These are phyloP conservation scores for Phengaris alcon DNA, from an alignment of 2,888 invertebrate genomes.

Conservation along the genomic window DNA sequence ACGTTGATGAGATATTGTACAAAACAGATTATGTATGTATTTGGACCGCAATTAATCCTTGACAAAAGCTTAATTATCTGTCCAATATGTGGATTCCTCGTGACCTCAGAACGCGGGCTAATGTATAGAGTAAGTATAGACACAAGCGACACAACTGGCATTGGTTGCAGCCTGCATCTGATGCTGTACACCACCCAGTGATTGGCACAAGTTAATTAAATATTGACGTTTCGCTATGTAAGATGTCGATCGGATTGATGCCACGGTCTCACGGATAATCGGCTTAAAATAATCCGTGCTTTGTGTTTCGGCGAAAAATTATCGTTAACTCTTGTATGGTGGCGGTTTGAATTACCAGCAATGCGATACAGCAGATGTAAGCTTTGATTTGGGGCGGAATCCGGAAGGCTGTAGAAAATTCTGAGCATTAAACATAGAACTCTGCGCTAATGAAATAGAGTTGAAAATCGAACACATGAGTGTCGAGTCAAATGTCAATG, in stretches of 20 bases:
- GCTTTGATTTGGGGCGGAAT: too few species aligned
- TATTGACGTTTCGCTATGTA: not conserved
- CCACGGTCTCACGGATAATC: not conserved
- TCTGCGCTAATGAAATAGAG: too few species aligned
- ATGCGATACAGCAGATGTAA: too few species aligned
- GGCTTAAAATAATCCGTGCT: too few species aligned
- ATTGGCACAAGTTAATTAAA: not conserved
- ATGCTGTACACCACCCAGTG: not conserved
- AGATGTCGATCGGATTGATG: not conserved
- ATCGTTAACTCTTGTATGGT: too few species aligned
- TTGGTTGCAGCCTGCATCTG: not conserved
- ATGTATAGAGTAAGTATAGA: too few species aligned
- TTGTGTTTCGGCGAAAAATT: too few species aligned
- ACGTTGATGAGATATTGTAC: not conserved
- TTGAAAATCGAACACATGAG: too few species aligned
- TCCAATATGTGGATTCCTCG: slow-evolving; percentile 26
- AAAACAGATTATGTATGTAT: not conserved
- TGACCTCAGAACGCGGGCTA: slow-evolving; percentile 1
- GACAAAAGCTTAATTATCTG: slow-evolving; percentile 27
- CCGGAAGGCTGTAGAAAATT: too few species aligned
- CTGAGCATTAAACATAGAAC: too few species aligned
- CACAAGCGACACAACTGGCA: not conserved
- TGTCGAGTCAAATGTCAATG: too few species aligned
- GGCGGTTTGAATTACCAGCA: too few species aligned
- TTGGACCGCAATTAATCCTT: slow-evolving; percentile 19